Base-by-base conservation (phyloP, 2,113 vertebrate species). In the Solea senegalensis region DNA sequence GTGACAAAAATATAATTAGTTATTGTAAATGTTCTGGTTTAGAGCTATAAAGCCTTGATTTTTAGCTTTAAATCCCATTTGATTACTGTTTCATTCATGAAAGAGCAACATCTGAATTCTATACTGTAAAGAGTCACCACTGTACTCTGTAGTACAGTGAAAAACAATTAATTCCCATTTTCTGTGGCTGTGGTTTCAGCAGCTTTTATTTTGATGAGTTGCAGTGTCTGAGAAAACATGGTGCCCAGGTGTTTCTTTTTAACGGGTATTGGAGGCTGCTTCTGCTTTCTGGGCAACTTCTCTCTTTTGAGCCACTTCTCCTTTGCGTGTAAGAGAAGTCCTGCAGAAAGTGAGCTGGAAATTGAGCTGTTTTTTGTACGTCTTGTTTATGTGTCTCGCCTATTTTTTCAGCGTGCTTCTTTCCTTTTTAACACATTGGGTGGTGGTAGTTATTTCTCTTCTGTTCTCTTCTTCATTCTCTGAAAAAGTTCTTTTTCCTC, bases 281-380 rank as follows among this genome's bases (percentile, higher is more conserved):
- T 94, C 92, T 92, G 88, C 91, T 93, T 93, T 94, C 83, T 61
- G 43, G 26, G 13, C 59, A 45, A 92, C 91, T 92, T 92, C 92
- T 90, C 83, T 86, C 81, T 91, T 90, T 72, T 73, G 45, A 12
- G 10, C 9, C 11, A 48, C 45, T 48, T 48, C 45, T 48, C 45
- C 34, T 44, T 66, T 89, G 76, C 76, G 51, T 51, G 59, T 77
- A 88, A 81, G 80, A 91, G 86, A 89, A 87, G 84, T 89, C 82
- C 74, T 56, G 66, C 27, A 66, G 21, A 69, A 58, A 73, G 41
- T 27, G 60, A 58, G 67, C 16, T 66, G 53, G 79, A 85, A 80
- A 73, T 70, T 26, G 44, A 65, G 63, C 76, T 89, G 80, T 87
- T 88, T 88, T 84, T 79, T 66, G 69, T 21, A 3, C 0, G 7